Conservation (phyloP, 2,113 vertebrate genomes). For the Zosterops lateralis region DNA sequence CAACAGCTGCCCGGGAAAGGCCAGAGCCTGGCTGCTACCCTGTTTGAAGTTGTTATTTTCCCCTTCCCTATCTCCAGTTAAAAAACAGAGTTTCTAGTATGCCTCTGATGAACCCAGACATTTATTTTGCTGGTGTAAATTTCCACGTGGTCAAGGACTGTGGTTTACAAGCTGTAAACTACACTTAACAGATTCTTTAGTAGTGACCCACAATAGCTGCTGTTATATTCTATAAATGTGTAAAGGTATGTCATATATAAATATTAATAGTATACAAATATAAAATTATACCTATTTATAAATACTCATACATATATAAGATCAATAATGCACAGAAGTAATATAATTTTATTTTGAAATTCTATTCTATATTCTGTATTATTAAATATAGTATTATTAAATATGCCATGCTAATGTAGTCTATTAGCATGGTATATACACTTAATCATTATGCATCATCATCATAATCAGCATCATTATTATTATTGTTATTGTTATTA, state of each 20-base stretch:
- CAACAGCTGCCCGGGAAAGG: background rate
- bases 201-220: background rate
- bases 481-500: no score
- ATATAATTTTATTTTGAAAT: background rate
- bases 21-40: background rate
- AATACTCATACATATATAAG: background rate
- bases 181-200: background rate
- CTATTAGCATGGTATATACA: background rate
- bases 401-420: background rate
- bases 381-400: background rate
- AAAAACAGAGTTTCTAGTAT: background rate
- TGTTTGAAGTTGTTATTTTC: background rate
- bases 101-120: background rate
- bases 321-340: background rate
- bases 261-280: background rate
- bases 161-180: background rate
- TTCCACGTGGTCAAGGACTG: background rate
- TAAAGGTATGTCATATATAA: background rate
- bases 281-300: background rate
- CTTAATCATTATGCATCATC: background rate
- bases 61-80: background rate
- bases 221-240: background rate
- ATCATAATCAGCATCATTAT: no score
- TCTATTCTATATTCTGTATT: background rate
- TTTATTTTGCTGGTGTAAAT: background rate